Evolutionary conservation across 2,113 vertebrate genomes (phyloP).

Genomic region (Cyprinodon brontotheroides): DNA sequence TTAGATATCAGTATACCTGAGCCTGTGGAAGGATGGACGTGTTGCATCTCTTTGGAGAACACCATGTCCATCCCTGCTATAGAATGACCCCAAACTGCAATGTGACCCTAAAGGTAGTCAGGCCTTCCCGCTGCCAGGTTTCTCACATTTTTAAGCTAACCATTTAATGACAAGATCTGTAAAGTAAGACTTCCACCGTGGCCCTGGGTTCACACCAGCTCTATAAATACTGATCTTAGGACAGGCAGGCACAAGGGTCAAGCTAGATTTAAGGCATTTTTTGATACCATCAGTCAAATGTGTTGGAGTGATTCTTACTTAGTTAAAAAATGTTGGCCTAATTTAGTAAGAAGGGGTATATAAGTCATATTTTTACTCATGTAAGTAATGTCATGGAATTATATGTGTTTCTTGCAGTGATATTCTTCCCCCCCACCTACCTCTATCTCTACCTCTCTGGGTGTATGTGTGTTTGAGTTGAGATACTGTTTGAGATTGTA

Average conservation of each 20-base stretch:
- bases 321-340: background rate
- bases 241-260: constrained; percentile 37
- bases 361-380: background rate
- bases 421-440: constrained; percentile 6
- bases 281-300: constrained; percentile 29
- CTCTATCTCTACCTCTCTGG: constrained; percentile 6
- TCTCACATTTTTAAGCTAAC: constrained; percentile 80
- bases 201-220: constrained; percentile 52
- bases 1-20: background rate
- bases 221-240: constrained; percentile 71
- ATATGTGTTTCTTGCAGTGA: constrained; percentile 1
- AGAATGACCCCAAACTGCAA: constrained; percentile 65
- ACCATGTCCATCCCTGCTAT: constrained; percentile 70
- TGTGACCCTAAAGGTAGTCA: constrained; percentile 67
- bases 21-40: background rate
- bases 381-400: constrained; percentile 15
- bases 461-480: constrained; percentile 43
- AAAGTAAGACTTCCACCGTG: constrained; percentile 70
- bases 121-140: constrained; percentile 60
- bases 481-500: constrained; percentile 55
- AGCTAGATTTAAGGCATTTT: background rate
- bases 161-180: constrained; percentile 77
- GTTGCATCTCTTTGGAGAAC: constrained; percentile 39
- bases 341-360: background rate
- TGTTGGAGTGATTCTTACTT: constrained; percentile 1